Base-by-base conservation (phyloP, 2,113 vertebrate genomes). In the Nesogale talazaci region DNA sequence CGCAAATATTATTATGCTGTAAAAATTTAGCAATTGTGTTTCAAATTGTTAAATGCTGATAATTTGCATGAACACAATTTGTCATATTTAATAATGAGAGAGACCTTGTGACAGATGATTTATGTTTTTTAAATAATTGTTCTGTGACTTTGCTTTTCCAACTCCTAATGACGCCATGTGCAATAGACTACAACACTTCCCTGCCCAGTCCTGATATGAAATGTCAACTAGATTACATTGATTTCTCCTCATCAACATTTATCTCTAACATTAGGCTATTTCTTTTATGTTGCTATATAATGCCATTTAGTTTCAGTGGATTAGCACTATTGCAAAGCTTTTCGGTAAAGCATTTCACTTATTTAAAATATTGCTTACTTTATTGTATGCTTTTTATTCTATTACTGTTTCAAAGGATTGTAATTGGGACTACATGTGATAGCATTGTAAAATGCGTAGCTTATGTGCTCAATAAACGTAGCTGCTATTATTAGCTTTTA, bases 21-120 rank as follows among this genome's bases (percentile, higher is more conserved):
- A 40, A 92, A 94, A 92, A 65, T 40, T 69, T 89, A 89, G 38
- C 1, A 74, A 20, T 92, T 34, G 5, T 93, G 31, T 88, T 86
- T 80, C 92, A 52, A 95, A 86, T 88, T 91, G 94, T 89, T 67
- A 91, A 89, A 88, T 52, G 81, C 61, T 84, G 63, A 52, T 95
- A 89, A 88, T 91, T 95, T 90, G 8, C 31, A 52, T 86, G 38
- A 91, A 65, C 17, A 67, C n/a, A 89, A 23, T 94, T 86, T 75
- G n/a, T 65, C 75, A 69, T 89, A 29, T 93, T 88, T 93, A 82
- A 84, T 91, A 89, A 81, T 90, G 83, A 76, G 1, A 86, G 38
- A 57, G 69, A 27, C 20, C 93, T 93, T 94, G 22, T 80, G 40
- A 83, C 25, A 88, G 70, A 20, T 92, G 29, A 38, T 92, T 94